Percentiles rank a stretch among this genome's conserved stretches.
phyloP scores from a whole-genome alignment of 2,888 invertebrate genomes.

The Callyntrura guangdongensis region DNA sequence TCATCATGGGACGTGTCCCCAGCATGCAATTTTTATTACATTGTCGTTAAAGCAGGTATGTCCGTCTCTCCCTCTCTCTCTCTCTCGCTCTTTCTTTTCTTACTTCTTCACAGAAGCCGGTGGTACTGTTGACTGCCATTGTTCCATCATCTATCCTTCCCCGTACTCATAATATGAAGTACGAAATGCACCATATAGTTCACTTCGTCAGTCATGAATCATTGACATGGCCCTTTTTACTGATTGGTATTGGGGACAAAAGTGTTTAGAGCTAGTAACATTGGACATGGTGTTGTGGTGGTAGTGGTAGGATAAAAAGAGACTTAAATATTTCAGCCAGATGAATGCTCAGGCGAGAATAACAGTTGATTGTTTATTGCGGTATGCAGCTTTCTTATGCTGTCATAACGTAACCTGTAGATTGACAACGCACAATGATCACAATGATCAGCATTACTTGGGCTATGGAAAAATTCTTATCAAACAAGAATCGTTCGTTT shows the following conservation, averaged over 20 bases:
- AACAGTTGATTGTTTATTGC: not conserved
- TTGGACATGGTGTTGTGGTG: not conserved
- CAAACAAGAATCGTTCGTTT: not conserved
- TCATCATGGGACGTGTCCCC: slow-evolving; percentile 51
- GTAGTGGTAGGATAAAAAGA: not conserved
- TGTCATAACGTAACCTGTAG: slow-evolving; percentile 1
- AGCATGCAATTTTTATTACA: not conserved
- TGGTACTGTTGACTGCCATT: not conserved
- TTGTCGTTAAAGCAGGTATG: not conserved
- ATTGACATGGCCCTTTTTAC: slow-evolving; percentile 18
- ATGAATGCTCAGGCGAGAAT: not conserved
- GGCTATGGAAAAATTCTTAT: slow-evolving; percentile 25
- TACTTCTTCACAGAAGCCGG: slow-evolving; percentile 10
- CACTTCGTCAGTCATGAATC: slow-evolving; percentile 43
- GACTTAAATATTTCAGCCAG: not conserved
- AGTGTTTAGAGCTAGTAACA: not conserved
- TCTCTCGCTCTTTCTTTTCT: not conserved
- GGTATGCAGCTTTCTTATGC: slow-evolving; percentile 22
- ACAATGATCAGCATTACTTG: not conserved
- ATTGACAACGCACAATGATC: not conserved
- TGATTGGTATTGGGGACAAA: slow-evolving; percentile 48
- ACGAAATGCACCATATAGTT: slow-evolving; percentile 34
- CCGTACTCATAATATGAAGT: not conserved
- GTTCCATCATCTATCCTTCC: not conserved
- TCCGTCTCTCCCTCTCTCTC: not conserved